These are phyloP conservation scores for Leptinotarsa tumamoca DNA, from an alignment of 2,888 invertebrate genomes.

Conservation along the genomic window DNA sequence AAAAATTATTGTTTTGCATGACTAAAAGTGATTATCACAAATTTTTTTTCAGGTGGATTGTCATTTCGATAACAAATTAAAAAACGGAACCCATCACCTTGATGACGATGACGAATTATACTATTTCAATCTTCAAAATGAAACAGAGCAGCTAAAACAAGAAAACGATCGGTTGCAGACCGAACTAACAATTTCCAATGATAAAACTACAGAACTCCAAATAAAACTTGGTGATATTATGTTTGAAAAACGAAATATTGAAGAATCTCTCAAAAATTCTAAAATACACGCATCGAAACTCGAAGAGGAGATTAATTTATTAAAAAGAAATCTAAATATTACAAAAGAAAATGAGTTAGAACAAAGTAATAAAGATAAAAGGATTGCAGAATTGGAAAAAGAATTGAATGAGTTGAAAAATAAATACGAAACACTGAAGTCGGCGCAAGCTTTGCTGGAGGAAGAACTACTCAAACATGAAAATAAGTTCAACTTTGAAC, in stretches of 20 bases:
- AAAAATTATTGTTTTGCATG: not conserved
- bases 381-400: conserved; percentile 19
- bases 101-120: conserved; percentile 26
- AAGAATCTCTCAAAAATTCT: conserved; percentile 23
- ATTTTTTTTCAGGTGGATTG: conserved; percentile 33
- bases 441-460: conserved; percentile 25
- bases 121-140: conserved; percentile 27
- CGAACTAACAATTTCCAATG: conserved; percentile 23
- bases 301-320: not conserved
- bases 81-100: conserved; percentile 25
- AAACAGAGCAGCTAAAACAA: conserved; percentile 29
- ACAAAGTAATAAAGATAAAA: conserved; percentile 2
- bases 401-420: conserved; percentile 29
- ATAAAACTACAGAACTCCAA: conserved; percentile 30
- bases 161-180: conserved; percentile 27
- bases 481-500: conserved; percentile 40
- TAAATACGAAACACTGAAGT: conserved; percentile 29
- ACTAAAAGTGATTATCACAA: not conserved
- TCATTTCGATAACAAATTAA: conserved; percentile 31
- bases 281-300: conserved; percentile 28
- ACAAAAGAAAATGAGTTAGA: not conserved
- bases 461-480: conserved; percentile 26
- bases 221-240: conserved; percentile 27
- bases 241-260: conserved; percentile 30
- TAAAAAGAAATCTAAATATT: not conserved